These are phyloP conservation scores for Hemiscyllium ocellatum DNA, from an alignment of 2,113 vertebrate species.

Conservation along the genomic window DNA sequence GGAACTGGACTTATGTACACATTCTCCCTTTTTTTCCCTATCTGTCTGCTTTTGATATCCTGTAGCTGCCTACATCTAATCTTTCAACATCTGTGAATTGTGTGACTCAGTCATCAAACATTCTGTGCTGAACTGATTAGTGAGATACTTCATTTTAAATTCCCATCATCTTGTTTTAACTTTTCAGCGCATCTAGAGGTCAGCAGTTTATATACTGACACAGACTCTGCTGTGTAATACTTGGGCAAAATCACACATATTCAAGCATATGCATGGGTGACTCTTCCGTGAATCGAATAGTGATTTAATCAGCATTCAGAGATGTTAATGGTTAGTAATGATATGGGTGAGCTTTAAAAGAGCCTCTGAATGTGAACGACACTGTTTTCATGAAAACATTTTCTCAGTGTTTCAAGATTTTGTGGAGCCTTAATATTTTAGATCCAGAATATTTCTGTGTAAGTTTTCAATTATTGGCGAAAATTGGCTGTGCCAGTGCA, in stretches of 20 bases:
- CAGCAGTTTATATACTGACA: background rate
- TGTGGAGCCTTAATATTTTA: background rate
- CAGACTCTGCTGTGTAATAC: background rate
- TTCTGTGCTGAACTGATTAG: background rate
- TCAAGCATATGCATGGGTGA: background rate
- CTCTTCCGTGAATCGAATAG: background rate
- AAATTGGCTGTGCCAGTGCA: background rate
- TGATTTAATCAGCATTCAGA: background rate
- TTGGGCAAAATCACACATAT: background rate
- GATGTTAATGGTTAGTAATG: background rate
- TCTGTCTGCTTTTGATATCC: background rate
- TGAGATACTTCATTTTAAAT: background rate
- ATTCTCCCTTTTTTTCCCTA: background rate
- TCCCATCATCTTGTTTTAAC: background rate
- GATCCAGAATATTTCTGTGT: background rate
- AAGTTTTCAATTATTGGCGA: background rate
- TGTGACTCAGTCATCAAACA: background rate
- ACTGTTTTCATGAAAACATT: background rate
- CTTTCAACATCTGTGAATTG: background rate
- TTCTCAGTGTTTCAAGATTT: background rate
- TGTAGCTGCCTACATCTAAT: background rate
- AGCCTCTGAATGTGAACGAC: background rate
- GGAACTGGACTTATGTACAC: background rate
- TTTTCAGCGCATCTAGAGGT: background rate
- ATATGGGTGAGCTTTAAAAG: background rate